Evolutionary conservation across 2,113 vertebrate genomes (phyloP), one percentile per base, ranked within the genome.

Genomic region (Empidonax alnorum): DNA sequence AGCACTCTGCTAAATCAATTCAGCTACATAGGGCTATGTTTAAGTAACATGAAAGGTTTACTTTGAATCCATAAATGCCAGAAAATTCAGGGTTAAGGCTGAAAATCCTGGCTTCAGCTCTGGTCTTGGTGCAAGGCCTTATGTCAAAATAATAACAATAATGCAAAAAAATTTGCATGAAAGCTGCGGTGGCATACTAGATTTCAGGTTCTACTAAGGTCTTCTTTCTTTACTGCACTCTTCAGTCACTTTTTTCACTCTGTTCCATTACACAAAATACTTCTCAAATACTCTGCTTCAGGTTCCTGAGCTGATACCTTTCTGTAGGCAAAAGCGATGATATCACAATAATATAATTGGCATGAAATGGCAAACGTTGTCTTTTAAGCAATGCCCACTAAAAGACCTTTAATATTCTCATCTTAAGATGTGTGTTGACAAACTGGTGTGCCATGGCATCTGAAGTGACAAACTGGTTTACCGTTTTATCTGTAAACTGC

Each of bases 1-100:
- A 88, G 46, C n/a, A 79, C 35, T 16, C 76, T 82, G 66, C 84
- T 91, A 93, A 97, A 95, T 89, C 92, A 75, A 71, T 86, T 93
- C 52, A 82, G 14, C 73, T 74, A 20, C 19, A 17, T n/a, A 65
- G 53, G 22, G 20, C 56, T 82, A 33, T 61, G 52, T 58, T 90
- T 68, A 56, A 91, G 56, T 74, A 89, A 86, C 25, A 41, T 92
- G 71, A 86, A 89, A 83, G 79, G 53, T 62, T 90, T 56, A 30
- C 67, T 69, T 86, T 90, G 90, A 90, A 87, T n/a, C 39, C 63
- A 41, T 56, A 92, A 95, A 66, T 94, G 4, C 46, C 75, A 62
- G 62, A 83, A 95, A 94, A 87, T 76, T 95, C 87, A 59, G 55
- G 49, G 61, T 65, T 86, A 94, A 94, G 82, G 31, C 63, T 94